These are phyloP conservation scores for Pammene aurita DNA, from an alignment of 2,888 invertebrate genomes.

Conservation along the genomic window DNA sequence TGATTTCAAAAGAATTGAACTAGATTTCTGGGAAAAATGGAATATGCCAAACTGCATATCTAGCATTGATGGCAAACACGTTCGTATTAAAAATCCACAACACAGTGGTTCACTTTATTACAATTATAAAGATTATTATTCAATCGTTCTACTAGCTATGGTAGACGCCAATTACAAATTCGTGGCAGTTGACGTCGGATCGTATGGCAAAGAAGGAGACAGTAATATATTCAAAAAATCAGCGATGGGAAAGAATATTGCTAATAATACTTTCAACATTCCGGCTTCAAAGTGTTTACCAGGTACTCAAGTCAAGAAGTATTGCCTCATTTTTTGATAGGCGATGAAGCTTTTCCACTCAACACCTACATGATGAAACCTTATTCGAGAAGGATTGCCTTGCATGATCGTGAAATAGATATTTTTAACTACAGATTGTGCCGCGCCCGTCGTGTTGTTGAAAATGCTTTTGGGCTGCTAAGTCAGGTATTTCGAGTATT, in stretches of 20 bases:
- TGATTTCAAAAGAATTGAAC: not conserved
- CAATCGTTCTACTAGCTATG: slow-evolving; percentile 39
- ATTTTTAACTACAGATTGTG: slow-evolving; percentile 37
- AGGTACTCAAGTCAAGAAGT: slow-evolving; percentile 15
- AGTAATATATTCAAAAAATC: slow-evolving; percentile 39
- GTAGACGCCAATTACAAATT: slow-evolving; percentile 42
- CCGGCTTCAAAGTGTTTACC: slow-evolving; percentile 32
- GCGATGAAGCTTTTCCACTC: slow-evolving; percentile 38
- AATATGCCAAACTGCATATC: slow-evolving; percentile 21
- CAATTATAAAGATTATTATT: slow-evolving; percentile 39
- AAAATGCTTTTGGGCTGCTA: slow-evolving; percentile 40
- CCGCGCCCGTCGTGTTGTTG: slow-evolving; percentile 37
- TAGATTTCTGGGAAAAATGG: slow-evolving; percentile 21
- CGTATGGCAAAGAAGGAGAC: slow-evolving; percentile 41
- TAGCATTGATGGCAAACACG: slow-evolving; percentile 21
- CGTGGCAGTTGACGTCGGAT: slow-evolving; percentile 38
- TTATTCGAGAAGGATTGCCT: not conserved
- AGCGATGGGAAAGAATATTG: slow-evolving; percentile 14
- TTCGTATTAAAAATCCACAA: slow-evolving; percentile 9
- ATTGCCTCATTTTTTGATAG: slow-evolving; percentile 37
- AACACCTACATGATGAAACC: too few relatives aligned
- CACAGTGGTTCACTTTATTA: slow-evolving; percentile 39
- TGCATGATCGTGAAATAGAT: slow-evolving; percentile 20
- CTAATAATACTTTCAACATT: slow-evolving; percentile 31
- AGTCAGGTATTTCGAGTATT: slow-evolving; percentile 41